These are phyloP conservation scores for Amphiura filiformis DNA, from an alignment of 35 echinoderm and acorn worm species.

Conservation along the genomic window DNA sequence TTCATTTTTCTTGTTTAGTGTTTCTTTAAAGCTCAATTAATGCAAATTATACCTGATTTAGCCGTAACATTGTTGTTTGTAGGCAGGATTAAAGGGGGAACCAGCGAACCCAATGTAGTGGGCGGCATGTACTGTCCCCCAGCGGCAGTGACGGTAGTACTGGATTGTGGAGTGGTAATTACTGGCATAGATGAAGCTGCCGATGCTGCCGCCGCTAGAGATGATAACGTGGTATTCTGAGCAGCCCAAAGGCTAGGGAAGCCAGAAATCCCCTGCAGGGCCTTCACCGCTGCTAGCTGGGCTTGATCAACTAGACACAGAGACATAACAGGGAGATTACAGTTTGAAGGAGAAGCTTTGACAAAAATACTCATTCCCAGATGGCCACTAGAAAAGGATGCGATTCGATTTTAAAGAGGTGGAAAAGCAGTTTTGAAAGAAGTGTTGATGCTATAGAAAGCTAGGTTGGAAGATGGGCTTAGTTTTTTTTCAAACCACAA, in stretches of 20 bases:
- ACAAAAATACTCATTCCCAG: too few species aligned
- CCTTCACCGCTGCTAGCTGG: not conserved
- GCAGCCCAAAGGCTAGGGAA: not conserved
- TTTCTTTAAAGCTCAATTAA: not conserved
- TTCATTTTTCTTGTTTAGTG: not conserved
- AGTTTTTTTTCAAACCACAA: too few species aligned
- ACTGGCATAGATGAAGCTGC: not conserved
- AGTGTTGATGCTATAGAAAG: too few species aligned
- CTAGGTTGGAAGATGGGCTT: too few species aligned
- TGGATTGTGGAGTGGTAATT: not conserved
- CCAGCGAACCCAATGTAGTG: not conserved
- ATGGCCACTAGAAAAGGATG: not conserved
- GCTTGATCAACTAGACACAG: not conserved
- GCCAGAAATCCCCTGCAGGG: not conserved
- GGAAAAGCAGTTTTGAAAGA: not conserved
- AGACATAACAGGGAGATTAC: not conserved
- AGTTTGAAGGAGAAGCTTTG: not conserved
- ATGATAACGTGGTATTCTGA: not conserved
- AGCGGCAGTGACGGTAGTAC: not conserved
- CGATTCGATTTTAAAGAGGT: not conserved
- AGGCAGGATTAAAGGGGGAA: not conserved
- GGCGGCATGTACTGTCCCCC: not conserved
- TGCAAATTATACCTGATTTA: constrained; percentile 3
- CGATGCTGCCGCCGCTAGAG: not conserved
- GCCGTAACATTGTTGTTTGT: not conserved